Percentiles rank a stretch among this genome's conserved stretches.
Conservation (phyloP, 2,797 vertebrate species). For the Semaprochilodus insignis region DNA sequence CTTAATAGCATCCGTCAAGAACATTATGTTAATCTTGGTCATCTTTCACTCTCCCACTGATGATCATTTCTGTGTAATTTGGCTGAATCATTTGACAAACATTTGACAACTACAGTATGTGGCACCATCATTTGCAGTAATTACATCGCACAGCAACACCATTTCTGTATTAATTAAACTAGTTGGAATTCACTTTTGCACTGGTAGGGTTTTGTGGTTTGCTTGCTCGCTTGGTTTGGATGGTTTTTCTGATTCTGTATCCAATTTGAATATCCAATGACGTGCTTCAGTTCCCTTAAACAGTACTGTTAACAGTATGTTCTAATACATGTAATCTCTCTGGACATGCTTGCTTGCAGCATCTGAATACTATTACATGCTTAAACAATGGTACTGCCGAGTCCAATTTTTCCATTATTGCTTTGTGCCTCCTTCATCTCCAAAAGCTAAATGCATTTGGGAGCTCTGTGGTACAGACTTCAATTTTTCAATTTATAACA, state of each 20-base stretch:
- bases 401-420: not conserved
- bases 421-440: not conserved
- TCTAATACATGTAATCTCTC: not conserved
- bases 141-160: slow-evolving; percentile 10
- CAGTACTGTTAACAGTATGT: not conserved
- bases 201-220: not conserved
- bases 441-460: not conserved
- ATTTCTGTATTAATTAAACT: not conserved
- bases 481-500: not conserved
- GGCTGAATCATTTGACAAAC: slow-evolving; percentile 4
- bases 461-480: not conserved
- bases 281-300: not conserved
- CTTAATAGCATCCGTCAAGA: slow-evolving; percentile 9
- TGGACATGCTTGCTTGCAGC: not conserved
- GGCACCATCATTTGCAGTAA: slow-evolving; percentile 29
- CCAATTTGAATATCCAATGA: slow-evolving; percentile 9
- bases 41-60: slow-evolving; percentile 4
- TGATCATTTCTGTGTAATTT: slow-evolving; percentile 20
- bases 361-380: not conserved
- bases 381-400: not conserved
- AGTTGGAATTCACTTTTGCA: not conserved
- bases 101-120: slow-evolving; percentile 3
- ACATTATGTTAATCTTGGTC: slow-evolving; percentile 19
- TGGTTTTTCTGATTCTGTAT: not conserved
- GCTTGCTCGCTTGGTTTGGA: not conserved